A percentile compares a stretch with the other conserved stretches of the same genome.
These are phyloP conservation scores for Aradophagus sp. DNA, from an alignment of 1,140 invertebrate genomes.

Conservation along the genomic window DNA sequence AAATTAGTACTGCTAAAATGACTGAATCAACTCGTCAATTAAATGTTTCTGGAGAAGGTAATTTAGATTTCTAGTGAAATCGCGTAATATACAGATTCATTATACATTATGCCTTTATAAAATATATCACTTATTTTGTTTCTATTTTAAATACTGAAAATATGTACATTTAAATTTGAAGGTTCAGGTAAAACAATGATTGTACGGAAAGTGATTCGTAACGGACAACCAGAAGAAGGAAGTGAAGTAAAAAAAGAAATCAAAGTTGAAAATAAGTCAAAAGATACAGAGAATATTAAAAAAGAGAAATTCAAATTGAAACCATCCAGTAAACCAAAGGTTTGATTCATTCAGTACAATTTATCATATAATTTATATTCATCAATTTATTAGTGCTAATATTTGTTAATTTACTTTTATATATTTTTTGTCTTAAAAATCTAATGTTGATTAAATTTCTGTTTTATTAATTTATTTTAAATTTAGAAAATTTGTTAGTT, in stretches of 20 bases:
- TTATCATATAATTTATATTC: no score
- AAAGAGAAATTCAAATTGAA: slow-evolving; percentile 66
- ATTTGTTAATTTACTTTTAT: no score
- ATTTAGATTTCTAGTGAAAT: no score
- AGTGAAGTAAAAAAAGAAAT: slow-evolving; percentile 60
- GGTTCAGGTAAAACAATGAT: slow-evolving; percentile 61
- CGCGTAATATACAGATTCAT: no score
- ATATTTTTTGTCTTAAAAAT: no score
- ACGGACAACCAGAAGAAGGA: slow-evolving; percentile 69
- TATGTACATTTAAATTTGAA: slow-evolving; percentile 16
- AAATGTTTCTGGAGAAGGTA: slow-evolving; percentile 59
- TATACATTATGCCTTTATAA: no score
- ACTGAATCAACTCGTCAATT: slow-evolving; percentile 64
- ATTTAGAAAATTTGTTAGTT: no score
- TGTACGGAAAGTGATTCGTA: slow-evolving; percentile 70
- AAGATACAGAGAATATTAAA: slow-evolving; percentile 55
- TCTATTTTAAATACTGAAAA: no score
- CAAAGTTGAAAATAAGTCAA: slow-evolving; percentile 44
- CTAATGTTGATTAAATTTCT: no score
- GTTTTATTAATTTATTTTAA: no score
- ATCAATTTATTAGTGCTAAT: no score
- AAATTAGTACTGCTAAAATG: slow-evolving; percentile 75
- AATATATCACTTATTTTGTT: no score
- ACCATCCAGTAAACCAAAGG: slow-evolving; percentile 69
- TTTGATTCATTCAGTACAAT: slow-evolving; percentile 9